phyloP scores from a whole-genome alignment of 1,140 invertebrate species.

The Trichomalopsis sarcophagae region DNA sequence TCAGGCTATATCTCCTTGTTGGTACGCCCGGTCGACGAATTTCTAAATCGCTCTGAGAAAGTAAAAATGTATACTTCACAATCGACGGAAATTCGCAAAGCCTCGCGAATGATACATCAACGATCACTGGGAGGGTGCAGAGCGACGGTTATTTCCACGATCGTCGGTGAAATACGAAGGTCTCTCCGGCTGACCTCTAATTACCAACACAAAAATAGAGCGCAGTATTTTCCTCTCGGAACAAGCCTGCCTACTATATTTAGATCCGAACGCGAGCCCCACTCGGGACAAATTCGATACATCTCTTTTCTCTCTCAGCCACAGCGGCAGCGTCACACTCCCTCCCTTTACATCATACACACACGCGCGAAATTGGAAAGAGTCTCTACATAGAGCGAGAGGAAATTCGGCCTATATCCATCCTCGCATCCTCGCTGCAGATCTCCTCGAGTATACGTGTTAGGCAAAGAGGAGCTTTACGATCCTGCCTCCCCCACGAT shows the following conservation, averaged over 20 bases:
- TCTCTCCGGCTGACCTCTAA: background rate
- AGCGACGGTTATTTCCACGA: background rate
- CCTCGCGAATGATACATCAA: too few species aligned
- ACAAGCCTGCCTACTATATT: background rate
- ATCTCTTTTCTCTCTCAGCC: background rate
- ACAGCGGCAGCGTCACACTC: background rate
- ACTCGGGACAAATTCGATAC: background rate
- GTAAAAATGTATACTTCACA: too few species aligned
- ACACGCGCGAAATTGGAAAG: background rate
- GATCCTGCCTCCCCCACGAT: background rate
- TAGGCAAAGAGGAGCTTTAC: background rate
- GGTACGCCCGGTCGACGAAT: too few species aligned
- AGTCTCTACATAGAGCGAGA: background rate
- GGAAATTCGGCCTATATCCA: background rate
- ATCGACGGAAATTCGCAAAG: too few species aligned
- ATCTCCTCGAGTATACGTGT: background rate
- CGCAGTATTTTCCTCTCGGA: background rate
- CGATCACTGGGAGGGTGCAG: too few species aligned
- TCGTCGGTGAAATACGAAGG: background rate
- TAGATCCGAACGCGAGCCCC: background rate
- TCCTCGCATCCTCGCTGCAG: background rate
- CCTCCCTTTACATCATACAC: background rate
- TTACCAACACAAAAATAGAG: constrained; percentile 3
- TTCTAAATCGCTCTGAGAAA: too few species aligned
- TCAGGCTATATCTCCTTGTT: too few species aligned